Conservation (phyloP, 1,140 invertebrate species). For the Monochamus saltuarius region DNA sequence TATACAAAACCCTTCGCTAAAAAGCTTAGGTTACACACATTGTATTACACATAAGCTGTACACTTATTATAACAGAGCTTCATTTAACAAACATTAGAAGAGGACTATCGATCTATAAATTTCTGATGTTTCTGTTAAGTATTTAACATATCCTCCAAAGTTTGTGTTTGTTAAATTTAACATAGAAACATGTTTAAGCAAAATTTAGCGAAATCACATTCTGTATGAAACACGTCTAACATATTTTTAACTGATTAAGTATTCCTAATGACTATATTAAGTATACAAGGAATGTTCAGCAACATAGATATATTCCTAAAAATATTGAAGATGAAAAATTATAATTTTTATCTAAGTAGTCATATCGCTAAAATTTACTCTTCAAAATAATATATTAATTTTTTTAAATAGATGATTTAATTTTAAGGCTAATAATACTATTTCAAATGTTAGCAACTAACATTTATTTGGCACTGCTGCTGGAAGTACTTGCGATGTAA, state of each 20-base stretch:
- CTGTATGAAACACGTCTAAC: too few relatives aligned
- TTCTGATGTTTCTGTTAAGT: too few relatives aligned
- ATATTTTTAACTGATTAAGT: background rate
- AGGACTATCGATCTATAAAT: too few relatives aligned
- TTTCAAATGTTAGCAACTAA: background rate
- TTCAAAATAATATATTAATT: background rate
- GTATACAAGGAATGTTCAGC: background rate
- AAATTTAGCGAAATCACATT: too few relatives aligned
- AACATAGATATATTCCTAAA: background rate
- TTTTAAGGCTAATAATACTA: too few relatives aligned
- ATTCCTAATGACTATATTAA: background rate
- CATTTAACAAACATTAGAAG: constrained; percentile 1
- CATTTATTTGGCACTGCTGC: background rate
- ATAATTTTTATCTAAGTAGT: constrained; percentile 6
- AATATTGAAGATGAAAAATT: background rate
- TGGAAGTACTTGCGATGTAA: background rate
- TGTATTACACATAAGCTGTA: constrained; percentile 18
- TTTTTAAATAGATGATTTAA: background rate
- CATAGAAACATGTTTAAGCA: too few relatives aligned
- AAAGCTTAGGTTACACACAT: constrained; percentile 20
- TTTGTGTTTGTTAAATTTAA: background rate
- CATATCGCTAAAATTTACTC: background rate
- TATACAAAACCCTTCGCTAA: constrained; percentile 16
- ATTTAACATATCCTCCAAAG: background rate
- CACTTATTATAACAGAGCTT: constrained; percentile 9